phyloP scores from a whole-genome alignment of 2,888 invertebrate genomes.

The Furcula furcula region DNA sequence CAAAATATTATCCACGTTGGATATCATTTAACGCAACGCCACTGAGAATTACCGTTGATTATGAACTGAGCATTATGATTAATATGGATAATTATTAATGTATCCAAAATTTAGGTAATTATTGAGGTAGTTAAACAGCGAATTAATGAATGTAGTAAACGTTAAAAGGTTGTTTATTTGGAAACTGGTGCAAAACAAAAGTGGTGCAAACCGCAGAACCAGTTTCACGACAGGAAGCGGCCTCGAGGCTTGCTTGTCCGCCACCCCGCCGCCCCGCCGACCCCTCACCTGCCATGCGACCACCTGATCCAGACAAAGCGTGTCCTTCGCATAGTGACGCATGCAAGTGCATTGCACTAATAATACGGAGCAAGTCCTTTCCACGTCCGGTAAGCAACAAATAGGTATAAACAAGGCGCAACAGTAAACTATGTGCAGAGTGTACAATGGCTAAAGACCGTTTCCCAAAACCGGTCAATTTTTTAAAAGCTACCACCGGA shows the following conservation, averaged over 20 bases:
- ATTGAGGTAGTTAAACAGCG: slow-evolving; percentile 19
- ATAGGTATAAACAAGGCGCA: too few species aligned
- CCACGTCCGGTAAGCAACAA: slow-evolving; percentile 64
- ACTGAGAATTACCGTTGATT: too few species aligned
- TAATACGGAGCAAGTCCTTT: slow-evolving; percentile 59
- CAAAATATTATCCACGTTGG: too few species aligned
- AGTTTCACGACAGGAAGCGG: slow-evolving; percentile 77
- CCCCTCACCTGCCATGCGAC: slow-evolving; percentile 43
- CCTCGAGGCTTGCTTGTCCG: slow-evolving; percentile 51
- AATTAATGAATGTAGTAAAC: slow-evolving; percentile 38
- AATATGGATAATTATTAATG: too few species aligned
- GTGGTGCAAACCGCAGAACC: slow-evolving; percentile 77
- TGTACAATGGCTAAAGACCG: too few species aligned
- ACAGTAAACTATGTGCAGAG: too few species aligned
- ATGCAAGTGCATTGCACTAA: slow-evolving; percentile 78
- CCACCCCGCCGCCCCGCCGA: slow-evolving; percentile 19
- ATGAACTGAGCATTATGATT: too few species aligned
- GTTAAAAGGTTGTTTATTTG: slow-evolving; percentile 64
- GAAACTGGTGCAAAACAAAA: slow-evolving; percentile 75
- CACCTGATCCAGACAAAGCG: slow-evolving; percentile 79
- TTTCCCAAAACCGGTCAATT: too few species aligned
- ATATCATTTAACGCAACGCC: too few species aligned
- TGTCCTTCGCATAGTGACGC: slow-evolving; percentile 75
- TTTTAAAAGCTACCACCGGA: too few species aligned
- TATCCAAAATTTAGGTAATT: too few species aligned